These are phyloP conservation scores for Tanypteryx hageni DNA, from an alignment of 2,888 invertebrate species.

Conservation along the genomic window DNA sequence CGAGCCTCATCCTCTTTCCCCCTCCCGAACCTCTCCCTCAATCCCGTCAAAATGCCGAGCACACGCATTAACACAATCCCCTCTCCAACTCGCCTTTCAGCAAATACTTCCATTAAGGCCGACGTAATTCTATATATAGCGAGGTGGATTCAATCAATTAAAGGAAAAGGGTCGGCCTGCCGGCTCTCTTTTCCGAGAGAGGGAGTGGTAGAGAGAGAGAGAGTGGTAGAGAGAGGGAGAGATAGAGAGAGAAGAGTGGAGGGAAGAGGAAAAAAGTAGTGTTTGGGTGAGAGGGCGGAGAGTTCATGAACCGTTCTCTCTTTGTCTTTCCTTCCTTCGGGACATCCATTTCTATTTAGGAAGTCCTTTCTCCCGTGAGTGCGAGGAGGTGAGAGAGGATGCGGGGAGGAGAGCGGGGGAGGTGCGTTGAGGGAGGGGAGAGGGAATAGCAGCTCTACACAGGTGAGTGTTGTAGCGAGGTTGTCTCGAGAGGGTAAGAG, in stretches of 20 bases:
- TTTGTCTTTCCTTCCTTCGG: neutral
- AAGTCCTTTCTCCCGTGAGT: neutral
- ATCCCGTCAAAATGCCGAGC: neutral
- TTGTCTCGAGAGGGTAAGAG: neutral
- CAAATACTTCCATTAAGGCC: conserved; percentile 23
- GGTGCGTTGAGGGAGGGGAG: too few species aligned
- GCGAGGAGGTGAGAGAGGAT: neutral
- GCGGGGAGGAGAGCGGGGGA: too few species aligned
- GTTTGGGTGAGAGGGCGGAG: neutral
- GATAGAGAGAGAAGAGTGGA: neutral
- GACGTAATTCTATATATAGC: conserved; percentile 32
- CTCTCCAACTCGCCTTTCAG: neutral
- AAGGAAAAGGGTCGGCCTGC: neutral
- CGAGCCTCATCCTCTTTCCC: neutral
- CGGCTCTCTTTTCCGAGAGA: neutral
- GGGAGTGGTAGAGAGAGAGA: neutral
- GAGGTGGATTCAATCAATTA: conserved; percentile 35
- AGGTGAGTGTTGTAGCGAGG: conserved; percentile 19
- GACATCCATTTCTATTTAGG: neutral
- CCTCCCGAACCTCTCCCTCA: neutral
- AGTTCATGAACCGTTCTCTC: neutral
- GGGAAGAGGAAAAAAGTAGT: neutral
- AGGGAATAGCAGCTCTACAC: neutral
- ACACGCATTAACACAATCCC: conserved; percentile 19
- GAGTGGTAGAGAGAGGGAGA: neutral